These are phyloP conservation scores for Ginglymostoma cirratum DNA, from an alignment of 2,113 vertebrate species.

Conservation along the genomic window DNA sequence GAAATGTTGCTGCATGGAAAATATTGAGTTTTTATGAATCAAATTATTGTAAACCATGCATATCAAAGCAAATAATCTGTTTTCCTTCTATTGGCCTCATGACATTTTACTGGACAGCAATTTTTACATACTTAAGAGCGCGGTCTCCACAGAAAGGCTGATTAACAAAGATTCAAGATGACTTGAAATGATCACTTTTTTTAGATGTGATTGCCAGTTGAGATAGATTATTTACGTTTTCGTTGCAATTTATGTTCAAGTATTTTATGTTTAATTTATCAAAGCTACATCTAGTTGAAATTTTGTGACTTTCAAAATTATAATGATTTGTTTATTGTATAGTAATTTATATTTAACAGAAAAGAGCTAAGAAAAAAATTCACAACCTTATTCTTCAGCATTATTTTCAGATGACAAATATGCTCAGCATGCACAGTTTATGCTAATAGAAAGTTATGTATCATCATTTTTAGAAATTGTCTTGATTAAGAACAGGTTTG, in stretches of 20 bases:
- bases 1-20: neutral
- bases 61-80: neutral
- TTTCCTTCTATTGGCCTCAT: neutral
- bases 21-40: neutral
- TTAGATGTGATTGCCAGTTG: no score
- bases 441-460: neutral
- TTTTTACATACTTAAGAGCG: neutral
- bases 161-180: no score
- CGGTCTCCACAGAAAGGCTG: no score
- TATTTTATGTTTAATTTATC: slow-evolving; percentile 5
- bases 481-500: neutral
- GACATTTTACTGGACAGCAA: neutral
- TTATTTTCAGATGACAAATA: neutral
- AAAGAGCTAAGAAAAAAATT: neutral
- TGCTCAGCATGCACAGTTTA: neutral
- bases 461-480: neutral
- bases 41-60: neutral
- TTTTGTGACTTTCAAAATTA: neutral
- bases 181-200: neutral
- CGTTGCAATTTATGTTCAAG: neutral
- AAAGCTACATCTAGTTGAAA: neutral
- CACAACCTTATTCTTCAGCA: neutral
- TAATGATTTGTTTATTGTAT: neutral
- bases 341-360: neutral
- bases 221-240: neutral